Evolutionary conservation across 2,888 invertebrate species (phyloP).

Genomic region (Orthonevra nobilis): DNA sequence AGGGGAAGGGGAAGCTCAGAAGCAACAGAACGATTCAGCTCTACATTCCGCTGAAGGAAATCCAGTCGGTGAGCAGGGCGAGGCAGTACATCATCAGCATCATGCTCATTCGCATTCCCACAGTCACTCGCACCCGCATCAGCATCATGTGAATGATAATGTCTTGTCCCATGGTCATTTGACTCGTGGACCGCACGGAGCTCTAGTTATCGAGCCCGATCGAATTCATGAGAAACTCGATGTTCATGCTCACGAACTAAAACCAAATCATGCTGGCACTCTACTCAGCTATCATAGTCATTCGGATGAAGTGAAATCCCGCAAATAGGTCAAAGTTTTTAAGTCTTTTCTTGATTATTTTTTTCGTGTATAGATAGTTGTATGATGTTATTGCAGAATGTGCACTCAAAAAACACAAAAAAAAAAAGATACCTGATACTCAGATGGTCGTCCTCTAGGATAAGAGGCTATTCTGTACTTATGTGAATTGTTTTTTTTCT

Average conservation of each 20-base stretch:
- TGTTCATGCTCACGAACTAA: conserved; percentile 82
- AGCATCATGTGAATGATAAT: conserved; percentile 60
- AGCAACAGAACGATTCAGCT: not conserved
- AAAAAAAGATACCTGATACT: too few relatives aligned
- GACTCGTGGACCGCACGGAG: conserved; percentile 82
- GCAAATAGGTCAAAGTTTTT: not conserved
- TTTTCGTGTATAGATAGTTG: conserved; percentile 1
- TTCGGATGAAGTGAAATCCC: conserved; percentile 46
- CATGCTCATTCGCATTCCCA: conserved; percentile 17
- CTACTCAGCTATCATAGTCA: conserved; percentile 82
- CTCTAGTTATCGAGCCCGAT: conserved; percentile 81
- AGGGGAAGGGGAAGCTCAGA: conserved; percentile 1
- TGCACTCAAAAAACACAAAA: conserved; percentile 16
- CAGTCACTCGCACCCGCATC: conserved; percentile 47
- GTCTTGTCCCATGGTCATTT: conserved; percentile 77
- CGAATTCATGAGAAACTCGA: conserved; percentile 81
- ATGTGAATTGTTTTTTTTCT: not conserved
- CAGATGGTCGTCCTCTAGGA: too few relatives aligned
- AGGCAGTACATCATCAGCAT: conserved; percentile 20
- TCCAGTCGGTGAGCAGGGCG: not conserved
- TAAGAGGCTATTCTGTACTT: too few relatives aligned
- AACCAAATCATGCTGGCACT: conserved; percentile 83
- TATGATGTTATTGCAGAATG: conserved; percentile 1
- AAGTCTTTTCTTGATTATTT: not conserved
- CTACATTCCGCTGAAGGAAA: not conserved